Conservation (phyloP, 2,113 vertebrate species). For the Panthera tigris region DNA sequence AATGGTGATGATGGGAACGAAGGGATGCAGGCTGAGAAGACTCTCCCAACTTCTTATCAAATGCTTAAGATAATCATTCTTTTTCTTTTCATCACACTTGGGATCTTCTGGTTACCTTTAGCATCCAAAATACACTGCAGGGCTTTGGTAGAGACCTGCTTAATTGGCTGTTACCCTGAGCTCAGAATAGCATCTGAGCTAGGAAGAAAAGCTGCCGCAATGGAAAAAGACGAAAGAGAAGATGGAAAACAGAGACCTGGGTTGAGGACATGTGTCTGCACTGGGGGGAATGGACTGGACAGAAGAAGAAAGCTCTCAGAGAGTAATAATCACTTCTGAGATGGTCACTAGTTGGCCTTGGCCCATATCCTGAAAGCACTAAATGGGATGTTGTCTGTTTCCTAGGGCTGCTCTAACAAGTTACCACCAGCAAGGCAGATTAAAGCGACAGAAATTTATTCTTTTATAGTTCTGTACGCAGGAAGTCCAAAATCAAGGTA, state of each 20-base stretch:
- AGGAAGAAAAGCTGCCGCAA: background rate
- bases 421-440: background rate
- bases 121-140: background rate
- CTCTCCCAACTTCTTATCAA: background rate
- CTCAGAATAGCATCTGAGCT: slow-evolving; percentile 11
- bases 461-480: background rate
- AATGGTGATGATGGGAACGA: background rate
- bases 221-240: slow-evolving; percentile 8
- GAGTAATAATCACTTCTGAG: background rate
- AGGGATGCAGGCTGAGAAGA: background rate
- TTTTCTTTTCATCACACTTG: background rate
- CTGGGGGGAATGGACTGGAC: background rate
- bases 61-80: background rate
- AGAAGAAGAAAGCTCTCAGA: background rate
- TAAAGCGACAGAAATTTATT: background rate
- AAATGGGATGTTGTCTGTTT: background rate
- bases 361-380: background rate
- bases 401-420: background rate
- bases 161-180: slow-evolving; percentile 36
- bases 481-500: background rate
- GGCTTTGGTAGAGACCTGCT: background rate
- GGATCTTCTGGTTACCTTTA: background rate
- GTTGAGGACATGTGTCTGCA: background rate
- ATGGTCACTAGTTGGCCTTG: background rate
- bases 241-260: background rate